Evolutionary conservation across 2,797 vertebrate species (phyloP).

Genomic region (Megalops cyprinoides): DNA sequence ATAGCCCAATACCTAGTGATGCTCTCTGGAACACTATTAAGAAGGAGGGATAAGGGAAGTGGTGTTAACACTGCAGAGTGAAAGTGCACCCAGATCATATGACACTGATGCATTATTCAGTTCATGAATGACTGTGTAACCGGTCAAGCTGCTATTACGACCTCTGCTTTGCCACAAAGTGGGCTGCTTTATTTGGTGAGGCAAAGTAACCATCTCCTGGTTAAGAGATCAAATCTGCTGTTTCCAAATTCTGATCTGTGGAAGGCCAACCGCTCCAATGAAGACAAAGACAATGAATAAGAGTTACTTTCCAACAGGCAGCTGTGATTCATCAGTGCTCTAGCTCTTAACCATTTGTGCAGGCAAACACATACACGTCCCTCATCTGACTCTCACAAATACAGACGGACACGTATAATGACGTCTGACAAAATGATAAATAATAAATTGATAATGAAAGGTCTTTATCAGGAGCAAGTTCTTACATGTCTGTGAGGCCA

Average conservation of each 20-base stretch:
- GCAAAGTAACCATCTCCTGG: no score
- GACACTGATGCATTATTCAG: neutral
- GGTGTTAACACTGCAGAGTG: neutral
- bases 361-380: neutral
- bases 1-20: neutral
- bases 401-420: neutral
- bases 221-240: no score
- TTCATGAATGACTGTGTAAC: neutral
- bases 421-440: neutral
- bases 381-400: neutral
- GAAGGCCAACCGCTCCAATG: neutral
- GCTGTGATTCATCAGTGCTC: neutral
- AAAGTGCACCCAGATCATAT: neutral
- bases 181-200: neutral
- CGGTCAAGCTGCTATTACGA: neutral
- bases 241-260: no score
- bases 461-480: conserved; percentile 17
- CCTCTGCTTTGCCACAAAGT: neutral
- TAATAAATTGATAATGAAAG: neutral
- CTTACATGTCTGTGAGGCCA: neutral
- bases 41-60: neutral
- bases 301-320: neutral
- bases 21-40: neutral
- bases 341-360: neutral
- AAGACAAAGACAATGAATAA: neutral